A percentile compares a stretch with the other conserved stretches of the same genome.
These are phyloP conservation scores for Glyphotaelius pellucidus DNA, from an alignment of 2,888 invertebrate genomes.

Conservation along the genomic window DNA sequence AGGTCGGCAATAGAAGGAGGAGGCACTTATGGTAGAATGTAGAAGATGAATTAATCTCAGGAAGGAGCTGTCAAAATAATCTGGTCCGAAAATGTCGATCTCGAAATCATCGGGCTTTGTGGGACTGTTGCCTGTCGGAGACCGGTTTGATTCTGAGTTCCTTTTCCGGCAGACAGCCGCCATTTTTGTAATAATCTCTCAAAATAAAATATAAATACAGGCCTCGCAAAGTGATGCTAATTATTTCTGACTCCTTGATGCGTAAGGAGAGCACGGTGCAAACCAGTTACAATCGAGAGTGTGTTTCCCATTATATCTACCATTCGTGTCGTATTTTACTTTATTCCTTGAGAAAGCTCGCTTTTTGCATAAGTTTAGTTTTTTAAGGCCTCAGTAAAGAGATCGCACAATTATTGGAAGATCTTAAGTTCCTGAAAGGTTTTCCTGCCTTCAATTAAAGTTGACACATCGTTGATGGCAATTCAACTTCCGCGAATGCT, in stretches of 20 bases:
- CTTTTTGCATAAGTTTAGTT: neutral
- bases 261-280: conserved; percentile 35
- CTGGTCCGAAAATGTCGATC: conserved; percentile 49
- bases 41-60: conserved; percentile 56
- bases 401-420: neutral
- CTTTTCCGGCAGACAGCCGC: conserved; percentile 44
- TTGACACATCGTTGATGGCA: neutral
- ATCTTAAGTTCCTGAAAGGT: neutral
- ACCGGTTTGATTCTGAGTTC: conserved; percentile 31
- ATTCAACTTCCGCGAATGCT: neutral
- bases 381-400: neutral
- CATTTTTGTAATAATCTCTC: conserved; percentile 46
- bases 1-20: conserved; percentile 51
- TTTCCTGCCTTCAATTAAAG: neutral
- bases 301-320: neutral
- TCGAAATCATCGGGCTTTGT: conserved; percentile 35
- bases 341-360: neutral
- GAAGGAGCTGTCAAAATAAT: conserved; percentile 58
- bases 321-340: neutral
- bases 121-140: neutral
- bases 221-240: conserved; percentile 57
- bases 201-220: conserved; percentile 55
- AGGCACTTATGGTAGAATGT: conserved; percentile 24
- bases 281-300: neutral
- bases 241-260: conserved; percentile 62